These are phyloP conservation scores for Eupithecia centaureata DNA, from an alignment of 2,888 invertebrate genomes.

Conservation along the genomic window DNA sequence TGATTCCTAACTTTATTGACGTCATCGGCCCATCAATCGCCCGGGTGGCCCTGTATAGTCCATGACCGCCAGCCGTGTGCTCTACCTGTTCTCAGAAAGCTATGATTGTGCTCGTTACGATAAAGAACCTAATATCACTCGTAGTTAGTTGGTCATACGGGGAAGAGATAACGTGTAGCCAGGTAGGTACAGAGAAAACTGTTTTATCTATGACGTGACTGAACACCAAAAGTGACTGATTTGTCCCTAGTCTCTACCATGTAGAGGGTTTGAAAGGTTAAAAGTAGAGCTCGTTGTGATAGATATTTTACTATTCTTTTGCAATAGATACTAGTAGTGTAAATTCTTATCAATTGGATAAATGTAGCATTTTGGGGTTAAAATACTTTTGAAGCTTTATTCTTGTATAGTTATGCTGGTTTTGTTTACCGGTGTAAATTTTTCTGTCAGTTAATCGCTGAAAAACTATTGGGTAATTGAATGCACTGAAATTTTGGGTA, in stretches of 20 bases:
- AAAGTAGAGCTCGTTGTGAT: not conserved
- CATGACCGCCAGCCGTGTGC: not conserved
- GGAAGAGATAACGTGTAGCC: not conserved
- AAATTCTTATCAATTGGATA: not conserved
- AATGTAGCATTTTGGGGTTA: too few species aligned
- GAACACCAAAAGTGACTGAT: not conserved
- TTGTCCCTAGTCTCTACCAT: not conserved
- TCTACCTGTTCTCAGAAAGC: constrained; percentile 21
- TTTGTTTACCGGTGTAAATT: too few species aligned
- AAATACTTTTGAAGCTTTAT: too few species aligned
- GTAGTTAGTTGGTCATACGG: constrained; percentile 11
- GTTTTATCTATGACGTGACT: not conserved
- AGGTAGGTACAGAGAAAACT: not conserved
- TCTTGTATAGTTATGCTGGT: too few species aligned
- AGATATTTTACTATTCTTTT: not conserved
- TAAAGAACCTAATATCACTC: constrained; percentile 7
- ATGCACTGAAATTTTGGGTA: not conserved
- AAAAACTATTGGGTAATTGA: not conserved
- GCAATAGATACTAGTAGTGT: too few species aligned
- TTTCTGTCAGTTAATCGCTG: not conserved
- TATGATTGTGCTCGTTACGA: constrained; percentile 27
- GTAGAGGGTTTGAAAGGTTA: not conserved
- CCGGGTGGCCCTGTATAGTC: not conserved
- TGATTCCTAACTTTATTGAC: not conserved
- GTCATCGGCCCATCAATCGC: not conserved